Evolutionary conservation across 1,140 invertebrate species (phyloP), one percentile per base, ranked within the genome.

Genomic region (Macrobrachium nipponense): DNA sequence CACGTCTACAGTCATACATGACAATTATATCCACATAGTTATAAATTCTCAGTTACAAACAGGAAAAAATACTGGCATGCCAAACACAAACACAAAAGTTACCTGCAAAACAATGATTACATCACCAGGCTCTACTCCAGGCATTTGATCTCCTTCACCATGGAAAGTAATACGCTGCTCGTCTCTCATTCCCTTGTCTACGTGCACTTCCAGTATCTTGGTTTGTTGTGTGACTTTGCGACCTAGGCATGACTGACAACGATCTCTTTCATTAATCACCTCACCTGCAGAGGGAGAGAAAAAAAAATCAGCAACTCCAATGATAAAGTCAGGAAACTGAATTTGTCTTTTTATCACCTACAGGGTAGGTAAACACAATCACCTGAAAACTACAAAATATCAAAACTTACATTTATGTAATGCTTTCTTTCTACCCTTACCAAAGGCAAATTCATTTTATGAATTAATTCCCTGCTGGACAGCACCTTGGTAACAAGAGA

Each of bases 211-310:
- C 7, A 94, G 89, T 44, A 93, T 92, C 88, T 93, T 93, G 62
- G 92, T 91, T 75, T 92, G 92, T 84, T 91, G 90, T 11, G 91
- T 90, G 62, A 91, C 91, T 89, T 93, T 93, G 61, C 91, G 91
- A 14, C 93, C 93, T 36, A 93, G 93, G 90, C 97, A 98, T 64
- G 92, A 92, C 89, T 93, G 93, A 91, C 97, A 98, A 60, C 94
- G 93, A 91, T 97, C 95, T 36, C 83, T 75, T 5, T 90, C 90
- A 82, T 91, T 91, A 70, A 93, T 93, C 23, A 89, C 89, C 90
- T 99, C 97, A 70, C 88, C 88, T 89, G 82, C 17, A 76, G 72
- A 60, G 62, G 23, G 51, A 44, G 64, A 2, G 5, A n/a, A 27
- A 64, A 64, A 11, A 80, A 17, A 18, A 15, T 27, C 7, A 18